phyloP scores from a whole-genome alignment of 2,113 vertebrate genomes.

The Euleptes europaea region DNA sequence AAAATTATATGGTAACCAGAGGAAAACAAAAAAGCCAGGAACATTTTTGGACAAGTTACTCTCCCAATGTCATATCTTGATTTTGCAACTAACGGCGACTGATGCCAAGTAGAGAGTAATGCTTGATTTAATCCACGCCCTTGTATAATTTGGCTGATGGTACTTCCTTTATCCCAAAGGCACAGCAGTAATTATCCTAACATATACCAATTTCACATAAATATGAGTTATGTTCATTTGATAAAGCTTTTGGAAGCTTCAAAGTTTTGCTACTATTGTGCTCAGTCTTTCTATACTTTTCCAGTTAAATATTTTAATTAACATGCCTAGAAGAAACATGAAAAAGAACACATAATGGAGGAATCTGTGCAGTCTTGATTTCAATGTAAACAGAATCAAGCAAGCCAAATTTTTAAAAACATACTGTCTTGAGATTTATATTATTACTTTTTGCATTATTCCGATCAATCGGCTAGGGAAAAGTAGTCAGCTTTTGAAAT shows the following conservation, averaged over 20 bases:
- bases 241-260: conserved; percentile 67
- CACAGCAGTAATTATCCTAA: conserved; percentile 69
- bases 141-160: conserved; percentile 66
- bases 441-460: conserved; percentile 46
- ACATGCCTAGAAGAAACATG: conserved; percentile 55
- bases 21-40: conserved; percentile 52
- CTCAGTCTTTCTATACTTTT: conserved; percentile 55
- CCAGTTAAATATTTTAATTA: conserved; percentile 70
- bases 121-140: conserved; percentile 71
- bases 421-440: conserved; percentile 56
- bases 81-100: conserved; percentile 63
- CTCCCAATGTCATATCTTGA: conserved; percentile 56
- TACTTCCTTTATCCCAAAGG: conserved; percentile 68
- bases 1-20: conserved; percentile 32
- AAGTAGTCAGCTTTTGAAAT: conserved; percentile 45
- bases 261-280: conserved; percentile 66
- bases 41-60: conserved; percentile 61
- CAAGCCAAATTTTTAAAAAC: conserved; percentile 62
- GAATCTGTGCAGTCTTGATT: conserved; percentile 65
- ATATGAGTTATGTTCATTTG: conserved; percentile 64
- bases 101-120: conserved; percentile 67
- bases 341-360: conserved; percentile 62
- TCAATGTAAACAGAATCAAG: conserved; percentile 61
- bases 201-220: conserved; percentile 65
- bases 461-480: conserved; percentile 61